A percentile compares a stretch with the other conserved stretches of the same genome.
Evolutionary conservation across 2,888 invertebrate genomes (phyloP).

Genomic region (Mantis religiosa): DNA sequence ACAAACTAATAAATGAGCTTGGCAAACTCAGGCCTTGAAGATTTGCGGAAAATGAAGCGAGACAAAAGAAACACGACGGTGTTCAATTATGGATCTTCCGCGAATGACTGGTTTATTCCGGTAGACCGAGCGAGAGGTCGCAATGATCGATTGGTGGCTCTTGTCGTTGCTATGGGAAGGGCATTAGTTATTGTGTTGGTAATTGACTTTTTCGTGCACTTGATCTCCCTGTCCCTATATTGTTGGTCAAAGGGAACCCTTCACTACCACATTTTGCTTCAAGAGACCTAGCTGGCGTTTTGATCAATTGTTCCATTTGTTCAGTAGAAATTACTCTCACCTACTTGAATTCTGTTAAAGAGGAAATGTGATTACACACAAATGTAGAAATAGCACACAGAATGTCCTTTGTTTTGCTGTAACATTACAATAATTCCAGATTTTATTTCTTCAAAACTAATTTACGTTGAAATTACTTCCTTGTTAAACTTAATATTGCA

Average conservation of each 20-base stretch:
- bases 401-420: neutral
- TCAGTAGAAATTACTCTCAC: neutral
- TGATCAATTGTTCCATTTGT: neutral
- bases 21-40: neutral
- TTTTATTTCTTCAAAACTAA: too few relatives aligned
- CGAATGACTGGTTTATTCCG: neutral
- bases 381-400: neutral
- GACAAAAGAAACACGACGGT: neutral
- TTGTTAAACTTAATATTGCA: too few relatives aligned
- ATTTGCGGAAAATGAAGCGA: neutral
- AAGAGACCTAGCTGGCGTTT: neutral
- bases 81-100: neutral
- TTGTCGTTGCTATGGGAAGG: neutral
- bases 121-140: neutral
- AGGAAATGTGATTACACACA: neutral
- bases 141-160: neutral
- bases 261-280: neutral
- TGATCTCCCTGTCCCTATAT: neutral
- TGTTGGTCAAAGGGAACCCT: neutral
- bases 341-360: neutral
- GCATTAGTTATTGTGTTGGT: conserved; percentile 7
- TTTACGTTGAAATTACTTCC: too few relatives aligned
- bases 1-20: too few relatives aligned
- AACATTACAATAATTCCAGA: too few relatives aligned
- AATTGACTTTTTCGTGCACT: conserved; percentile 13